phyloP scores from a whole-genome alignment of 2,797 vertebrate species.

The Agapornis canus region DNA sequence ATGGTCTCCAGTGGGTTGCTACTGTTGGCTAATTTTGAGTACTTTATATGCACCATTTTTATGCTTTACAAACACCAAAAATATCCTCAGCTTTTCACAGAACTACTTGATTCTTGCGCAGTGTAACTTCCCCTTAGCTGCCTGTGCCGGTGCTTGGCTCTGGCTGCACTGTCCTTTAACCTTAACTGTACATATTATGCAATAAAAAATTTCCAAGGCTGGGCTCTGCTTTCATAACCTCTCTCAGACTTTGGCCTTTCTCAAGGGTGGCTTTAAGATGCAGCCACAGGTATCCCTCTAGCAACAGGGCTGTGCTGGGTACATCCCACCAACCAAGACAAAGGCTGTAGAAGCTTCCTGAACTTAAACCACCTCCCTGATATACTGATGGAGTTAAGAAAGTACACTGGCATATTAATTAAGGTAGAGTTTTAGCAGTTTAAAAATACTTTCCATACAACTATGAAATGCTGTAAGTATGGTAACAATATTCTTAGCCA shows the following conservation, averaged over 20 bases:
- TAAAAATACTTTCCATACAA: neutral
- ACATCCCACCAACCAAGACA: neutral
- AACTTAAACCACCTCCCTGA: neutral
- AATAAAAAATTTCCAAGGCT: neutral
- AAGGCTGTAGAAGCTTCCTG: neutral
- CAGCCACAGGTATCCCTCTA: neutral
- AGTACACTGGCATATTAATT: neutral
- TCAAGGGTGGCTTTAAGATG: neutral
- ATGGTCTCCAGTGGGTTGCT: neutral
- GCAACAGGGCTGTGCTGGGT: neutral
- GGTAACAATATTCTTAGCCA: slow-evolving; percentile 13
- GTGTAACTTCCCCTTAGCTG: neutral
- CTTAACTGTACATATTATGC: neutral
- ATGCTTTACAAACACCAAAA: neutral
- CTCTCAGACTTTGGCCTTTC: neutral
- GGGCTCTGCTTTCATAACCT: neutral
- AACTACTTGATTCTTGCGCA: neutral
- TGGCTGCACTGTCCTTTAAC: neutral
- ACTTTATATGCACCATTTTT: neutral
- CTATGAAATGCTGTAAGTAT: neutral
- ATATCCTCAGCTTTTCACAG: neutral
- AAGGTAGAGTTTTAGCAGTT: neutral
- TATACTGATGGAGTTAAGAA: neutral
- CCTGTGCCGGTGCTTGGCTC: neutral
- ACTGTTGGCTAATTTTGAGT: neutral